Conservation (phyloP, 2,113 vertebrate genomes). For the Helogale parvula region DNA sequence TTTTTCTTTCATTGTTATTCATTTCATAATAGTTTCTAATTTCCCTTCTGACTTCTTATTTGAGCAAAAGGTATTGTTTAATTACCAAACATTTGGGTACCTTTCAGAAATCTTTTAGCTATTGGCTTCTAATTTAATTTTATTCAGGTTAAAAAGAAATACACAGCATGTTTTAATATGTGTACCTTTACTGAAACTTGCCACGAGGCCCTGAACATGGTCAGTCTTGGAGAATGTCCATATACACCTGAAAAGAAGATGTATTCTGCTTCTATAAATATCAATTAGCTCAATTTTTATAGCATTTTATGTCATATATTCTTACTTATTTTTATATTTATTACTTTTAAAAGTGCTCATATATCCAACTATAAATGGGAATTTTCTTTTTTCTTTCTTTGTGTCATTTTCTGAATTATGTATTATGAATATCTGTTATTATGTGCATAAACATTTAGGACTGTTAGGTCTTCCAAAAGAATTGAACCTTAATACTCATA, state of each 20-base stretch:
- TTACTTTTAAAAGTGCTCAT: not conserved
- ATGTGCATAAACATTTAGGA: not conserved
- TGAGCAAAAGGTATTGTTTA: not conserved
- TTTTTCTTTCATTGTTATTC: not conserved
- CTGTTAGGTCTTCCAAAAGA: not conserved
- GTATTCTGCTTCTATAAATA: not conserved
- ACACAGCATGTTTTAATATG: not conserved
- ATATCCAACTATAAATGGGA: not conserved
- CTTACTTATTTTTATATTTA: not conserved
- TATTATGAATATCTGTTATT: not conserved
- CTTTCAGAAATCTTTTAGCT: not conserved
- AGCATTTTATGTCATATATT: not conserved
- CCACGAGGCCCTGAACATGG: not conserved
- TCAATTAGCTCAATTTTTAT: not conserved
- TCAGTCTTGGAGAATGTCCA: not conserved
- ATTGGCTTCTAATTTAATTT: not conserved
- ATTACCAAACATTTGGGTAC: not conserved
- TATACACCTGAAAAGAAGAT: not conserved
- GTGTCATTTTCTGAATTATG: not conserved
- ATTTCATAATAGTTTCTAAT: not conserved
- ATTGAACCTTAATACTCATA: not conserved
- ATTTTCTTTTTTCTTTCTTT: not conserved
- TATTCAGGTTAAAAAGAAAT: not conserved
- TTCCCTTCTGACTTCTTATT: not conserved
- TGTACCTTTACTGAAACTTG: not conserved